These are phyloP conservation scores for Otus sunia DNA, from an alignment of 2,113 vertebrate species.

Conservation along the genomic window DNA sequence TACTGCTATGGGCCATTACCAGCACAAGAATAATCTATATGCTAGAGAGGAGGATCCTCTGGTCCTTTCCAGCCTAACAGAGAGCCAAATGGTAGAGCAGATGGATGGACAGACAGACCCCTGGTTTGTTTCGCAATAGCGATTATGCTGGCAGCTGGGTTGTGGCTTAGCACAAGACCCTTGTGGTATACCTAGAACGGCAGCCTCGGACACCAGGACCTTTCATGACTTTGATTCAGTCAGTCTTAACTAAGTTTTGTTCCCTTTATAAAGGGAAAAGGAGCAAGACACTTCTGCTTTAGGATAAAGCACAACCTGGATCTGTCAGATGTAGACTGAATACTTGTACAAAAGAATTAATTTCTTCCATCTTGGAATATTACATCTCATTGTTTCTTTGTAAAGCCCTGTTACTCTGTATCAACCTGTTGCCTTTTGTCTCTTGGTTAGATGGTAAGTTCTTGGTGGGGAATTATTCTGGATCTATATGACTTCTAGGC, in stretches of 20 bases:
- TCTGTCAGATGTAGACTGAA: not conserved
- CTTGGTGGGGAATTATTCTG: not conserved
- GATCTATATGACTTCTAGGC: not conserved
- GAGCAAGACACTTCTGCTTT: slow-evolving; percentile 3
- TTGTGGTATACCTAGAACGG: not conserved
- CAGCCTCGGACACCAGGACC: not conserved
- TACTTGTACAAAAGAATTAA: not conserved
- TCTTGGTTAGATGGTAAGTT: not conserved
- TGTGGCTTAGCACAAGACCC: not conserved
- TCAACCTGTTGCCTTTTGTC: not conserved
- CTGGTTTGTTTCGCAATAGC: not conserved
- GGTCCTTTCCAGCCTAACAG: not conserved
- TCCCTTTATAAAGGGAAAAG: slow-evolving; percentile 3
- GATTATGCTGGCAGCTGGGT: not conserved
- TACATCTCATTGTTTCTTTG: not conserved
- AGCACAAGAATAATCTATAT: not conserved
- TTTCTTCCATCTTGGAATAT: not conserved
- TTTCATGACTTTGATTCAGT: not conserved
- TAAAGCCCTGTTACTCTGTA: not conserved
- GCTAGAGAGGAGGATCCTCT: not conserved
- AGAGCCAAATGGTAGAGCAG: not conserved
- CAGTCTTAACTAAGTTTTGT: not conserved
- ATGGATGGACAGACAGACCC: not conserved
- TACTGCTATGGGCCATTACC: not conserved
- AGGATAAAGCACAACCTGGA: slow-evolving; percentile 1